phyloP scores from a whole-genome alignment of 2,797 vertebrate genomes.

The Tapera naevia region DNA sequence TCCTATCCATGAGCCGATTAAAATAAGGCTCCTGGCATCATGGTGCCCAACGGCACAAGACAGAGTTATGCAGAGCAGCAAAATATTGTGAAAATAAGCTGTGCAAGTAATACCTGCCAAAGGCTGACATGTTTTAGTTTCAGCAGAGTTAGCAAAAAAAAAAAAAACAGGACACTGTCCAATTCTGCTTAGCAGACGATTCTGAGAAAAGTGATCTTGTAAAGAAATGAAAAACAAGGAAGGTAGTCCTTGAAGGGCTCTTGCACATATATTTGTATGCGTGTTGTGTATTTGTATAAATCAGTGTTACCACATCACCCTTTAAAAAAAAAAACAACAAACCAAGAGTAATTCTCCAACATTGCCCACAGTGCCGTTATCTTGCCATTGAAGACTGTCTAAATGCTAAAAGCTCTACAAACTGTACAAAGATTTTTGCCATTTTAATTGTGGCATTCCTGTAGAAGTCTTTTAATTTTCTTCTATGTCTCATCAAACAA shows the following conservation, averaged over 20 bases:
- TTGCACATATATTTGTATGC: rapidly evolving
- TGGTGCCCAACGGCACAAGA: background rate
- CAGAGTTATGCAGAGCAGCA: background rate
- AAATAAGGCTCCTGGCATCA: background rate
- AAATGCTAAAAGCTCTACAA: background rate
- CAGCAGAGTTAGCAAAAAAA: background rate
- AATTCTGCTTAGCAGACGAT: background rate
- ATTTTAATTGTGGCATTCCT: background rate
- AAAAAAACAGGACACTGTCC: background rate
- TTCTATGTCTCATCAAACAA: background rate
- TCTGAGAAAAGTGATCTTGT: background rate
- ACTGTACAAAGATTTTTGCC: background rate
- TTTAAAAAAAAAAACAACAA: background rate
- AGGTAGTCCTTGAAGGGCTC: background rate
- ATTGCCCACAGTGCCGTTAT: background rate
- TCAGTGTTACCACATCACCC: background rate
- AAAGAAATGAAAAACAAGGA: background rate
- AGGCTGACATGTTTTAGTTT: background rate
- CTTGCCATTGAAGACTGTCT: background rate
- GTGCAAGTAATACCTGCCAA: background rate
- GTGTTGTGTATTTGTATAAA: background rate
- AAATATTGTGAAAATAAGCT: background rate
- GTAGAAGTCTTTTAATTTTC: background rate
- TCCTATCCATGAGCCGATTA: background rate
- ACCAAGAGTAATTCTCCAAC: background rate